Conservation (phyloP, 2,797 vertebrate genomes). For the Thamnophis elegans region DNA sequence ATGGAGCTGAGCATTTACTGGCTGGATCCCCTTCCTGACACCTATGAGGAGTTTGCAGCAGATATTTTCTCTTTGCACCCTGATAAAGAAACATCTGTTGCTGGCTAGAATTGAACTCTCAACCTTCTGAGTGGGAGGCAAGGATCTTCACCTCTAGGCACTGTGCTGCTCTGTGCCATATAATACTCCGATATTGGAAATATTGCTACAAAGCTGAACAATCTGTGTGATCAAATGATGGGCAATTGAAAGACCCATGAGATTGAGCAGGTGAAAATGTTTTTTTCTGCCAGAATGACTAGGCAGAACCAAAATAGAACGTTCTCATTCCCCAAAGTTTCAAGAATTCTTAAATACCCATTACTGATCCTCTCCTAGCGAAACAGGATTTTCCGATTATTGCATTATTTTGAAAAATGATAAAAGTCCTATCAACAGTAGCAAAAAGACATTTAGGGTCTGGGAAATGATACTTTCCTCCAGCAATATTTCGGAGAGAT, state of each 20-base stretch:
- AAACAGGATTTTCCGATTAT: background rate
- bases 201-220: background rate
- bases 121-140: too few relatives aligned
- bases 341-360: background rate
- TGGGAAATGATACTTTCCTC: background rate
- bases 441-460: background rate
- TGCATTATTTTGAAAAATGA: background rate
- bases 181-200: background rate
- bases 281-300: background rate
- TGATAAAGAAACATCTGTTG: too few relatives aligned
- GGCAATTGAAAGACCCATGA: background rate
- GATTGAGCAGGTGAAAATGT: background rate
- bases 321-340: background rate
- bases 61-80: background rate
- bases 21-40: background rate
- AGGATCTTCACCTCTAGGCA: background rate
- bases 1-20: background rate
- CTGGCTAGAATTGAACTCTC: too few relatives aligned
- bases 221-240: background rate
- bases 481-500: background rate
- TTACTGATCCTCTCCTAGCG: background rate
- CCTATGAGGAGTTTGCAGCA: background rate
- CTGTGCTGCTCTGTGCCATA: background rate
- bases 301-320: background rate
- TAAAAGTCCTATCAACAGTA: background rate